Base-by-base conservation (phyloP, 37 sponge, comb jelly and placozoan species). In the Spongilla lacustris region DNA sequence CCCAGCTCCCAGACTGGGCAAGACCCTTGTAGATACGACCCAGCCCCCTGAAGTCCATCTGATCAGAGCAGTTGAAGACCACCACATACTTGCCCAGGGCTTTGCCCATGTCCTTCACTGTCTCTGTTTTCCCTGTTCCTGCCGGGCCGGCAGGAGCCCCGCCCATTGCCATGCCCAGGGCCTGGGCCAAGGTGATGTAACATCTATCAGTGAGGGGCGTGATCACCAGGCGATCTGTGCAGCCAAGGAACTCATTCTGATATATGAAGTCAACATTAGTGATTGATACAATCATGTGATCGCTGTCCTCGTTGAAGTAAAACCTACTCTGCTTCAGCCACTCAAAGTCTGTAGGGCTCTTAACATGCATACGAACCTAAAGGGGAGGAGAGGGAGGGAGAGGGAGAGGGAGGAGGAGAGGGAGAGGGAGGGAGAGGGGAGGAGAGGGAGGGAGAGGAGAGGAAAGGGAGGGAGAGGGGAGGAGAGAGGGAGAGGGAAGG, bases 31-130 rank as follows among this genome's bases (percentile, higher is more conserved):
- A 96, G 21, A 96, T 96, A 27, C 99, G 82, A 5, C 99, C 99
- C 13, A 98, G 83, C 14, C 99, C 99, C 68, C 99, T 81, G 86
- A 92, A 98, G 85, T 98, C 99, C 99, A 98, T 98, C 88, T 98
- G 99, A 80, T 98, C 99, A n/a, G 99, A 98, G 78, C 99, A 98
- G 89, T 98, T 98, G 92, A 98, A 98, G 31, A 98, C 99, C 26
- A 98, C 99, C 73, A 98, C 99, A 36, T 98, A 98, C 79, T 98
- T 98, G 2, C 99, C 99, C 36, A 98, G 92, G 31, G 95, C 95
- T 66, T 94, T 92, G 0, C 99, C 99, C 99, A 98, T 98, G 74
- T 98, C 99, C 70, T 98, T 98, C 66, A 92, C 93, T 26, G 99
- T 98, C 74, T 98, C 99, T 36, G 95, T 94, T 86, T 97, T 97